Base-by-base conservation (phyloP, 2,113 vertebrate species). In the Candoia aspera region DNA sequence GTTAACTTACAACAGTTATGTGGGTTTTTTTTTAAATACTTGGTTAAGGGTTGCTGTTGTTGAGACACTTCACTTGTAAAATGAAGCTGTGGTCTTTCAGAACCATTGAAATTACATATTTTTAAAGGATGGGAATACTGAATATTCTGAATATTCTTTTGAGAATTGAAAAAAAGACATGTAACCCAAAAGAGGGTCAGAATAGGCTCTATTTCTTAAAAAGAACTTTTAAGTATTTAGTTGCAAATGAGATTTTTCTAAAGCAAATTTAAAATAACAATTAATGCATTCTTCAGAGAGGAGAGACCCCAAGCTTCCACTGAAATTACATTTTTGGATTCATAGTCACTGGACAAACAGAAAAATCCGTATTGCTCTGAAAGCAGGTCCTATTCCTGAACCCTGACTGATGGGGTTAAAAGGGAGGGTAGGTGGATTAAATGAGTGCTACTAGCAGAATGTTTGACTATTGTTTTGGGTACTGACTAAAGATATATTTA, bases 21-120 rank as follows among this genome's bases (percentile, higher is more conserved):
- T n/a, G n/a, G 54, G 9, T 64, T 95, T 6, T 93, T 91, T 37
- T 42, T 68, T 4, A 13, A 83, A 54, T 59, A 86, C 37, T 83
- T 93, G n/a, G 17, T 84, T 93, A 92, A 92, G 84, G 92, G 21
- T 46, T 91, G 46, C 90, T 91, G 0, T 91, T 94, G 91, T 91
- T n/a, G 46, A 9, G 57, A 15, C 58, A 10, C 90, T 92, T 88
- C 87, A 73, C 8, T 85, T 93, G 54, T 58, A 79, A 90, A 54
- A 84, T 84, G 5, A 54, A 33, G 21, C 49, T 55, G 19, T 85
- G 59, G 59, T 64, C 42, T 73, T 84, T 60, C 21, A 29, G 26
- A 33, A 8, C 6, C 23, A 49, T 86, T 86, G 83, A 91, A 53
- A 84, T 46, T 26, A 57, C 8, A 33, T 84, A 46, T 60, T 88